These are phyloP conservation scores for Sesia bembeciformis DNA, from an alignment of 2,888 invertebrate genomes.

Conservation along the genomic window DNA sequence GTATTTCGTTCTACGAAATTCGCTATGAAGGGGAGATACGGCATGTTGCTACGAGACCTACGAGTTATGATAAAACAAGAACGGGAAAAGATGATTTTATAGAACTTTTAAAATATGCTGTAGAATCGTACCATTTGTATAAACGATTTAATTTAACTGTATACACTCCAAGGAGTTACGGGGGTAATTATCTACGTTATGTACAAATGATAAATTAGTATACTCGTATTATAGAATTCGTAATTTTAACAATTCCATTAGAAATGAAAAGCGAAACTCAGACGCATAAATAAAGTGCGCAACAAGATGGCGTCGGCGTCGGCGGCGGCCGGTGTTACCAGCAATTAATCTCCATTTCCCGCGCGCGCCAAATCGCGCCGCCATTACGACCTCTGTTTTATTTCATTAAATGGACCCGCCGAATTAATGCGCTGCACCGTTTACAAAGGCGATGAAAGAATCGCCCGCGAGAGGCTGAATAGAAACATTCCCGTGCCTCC, in stretches of 20 bases:
- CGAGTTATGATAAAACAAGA: too few relatives aligned
- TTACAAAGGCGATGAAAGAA: constrained; percentile 52
- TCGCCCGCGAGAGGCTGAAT: constrained; percentile 33
- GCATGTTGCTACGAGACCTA: too few relatives aligned
- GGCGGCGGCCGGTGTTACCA: constrained; percentile 50
- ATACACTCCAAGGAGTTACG: too few relatives aligned
- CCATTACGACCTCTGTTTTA: constrained; percentile 63
- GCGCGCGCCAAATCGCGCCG: constrained; percentile 60
- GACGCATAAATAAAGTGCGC: constrained; percentile 54
- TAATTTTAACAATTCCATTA: not conserved
- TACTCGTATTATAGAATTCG: too few relatives aligned
- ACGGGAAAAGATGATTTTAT: too few relatives aligned
- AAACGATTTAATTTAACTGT: too few relatives aligned
- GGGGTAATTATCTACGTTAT: too few relatives aligned
- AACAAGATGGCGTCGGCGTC: constrained; percentile 50
- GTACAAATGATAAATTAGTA: not conserved
- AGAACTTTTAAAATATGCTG: too few relatives aligned
- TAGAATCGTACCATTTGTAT: too few relatives aligned
- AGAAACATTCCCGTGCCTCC: constrained; percentile 42
- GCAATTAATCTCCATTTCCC: constrained; percentile 69
- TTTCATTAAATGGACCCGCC: constrained; percentile 64
- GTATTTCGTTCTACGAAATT: too few relatives aligned
- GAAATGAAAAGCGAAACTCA: constrained; percentile 4
- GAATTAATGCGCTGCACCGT: constrained; percentile 59
- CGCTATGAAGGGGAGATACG: too few relatives aligned